These are phyloP conservation scores for Lanistes nyassanus DNA, from an alignment of 1,140 invertebrate species.

Conservation along the genomic window DNA sequence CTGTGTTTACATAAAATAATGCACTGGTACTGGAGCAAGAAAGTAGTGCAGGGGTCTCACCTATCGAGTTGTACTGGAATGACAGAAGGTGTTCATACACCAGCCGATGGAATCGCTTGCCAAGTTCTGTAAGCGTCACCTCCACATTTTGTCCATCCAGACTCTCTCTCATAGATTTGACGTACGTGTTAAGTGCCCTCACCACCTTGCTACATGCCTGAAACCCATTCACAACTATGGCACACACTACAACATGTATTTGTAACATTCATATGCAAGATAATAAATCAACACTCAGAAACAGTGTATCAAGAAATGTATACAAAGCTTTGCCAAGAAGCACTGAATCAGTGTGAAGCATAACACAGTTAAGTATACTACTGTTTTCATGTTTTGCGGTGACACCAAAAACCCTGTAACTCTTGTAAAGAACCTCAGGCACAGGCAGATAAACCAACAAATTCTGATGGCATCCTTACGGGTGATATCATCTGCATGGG, in stretches of 20 bases:
- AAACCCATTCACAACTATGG: slow-evolving; percentile 66
- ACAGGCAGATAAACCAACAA: background rate
- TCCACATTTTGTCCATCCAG: slow-evolving; percentile 95
- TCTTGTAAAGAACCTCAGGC: too few relatives aligned
- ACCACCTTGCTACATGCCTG: slow-evolving; percentile 74
- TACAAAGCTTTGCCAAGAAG: too few relatives aligned
- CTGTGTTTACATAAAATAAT: too few relatives aligned
- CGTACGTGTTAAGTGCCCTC: slow-evolving; percentile 82
- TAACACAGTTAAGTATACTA: too few relatives aligned
- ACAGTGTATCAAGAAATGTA: too few relatives aligned
- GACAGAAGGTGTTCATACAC: slow-evolving; percentile 95
- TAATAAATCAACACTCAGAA: too few relatives aligned
- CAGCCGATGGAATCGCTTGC: slow-evolving; percentile 89
- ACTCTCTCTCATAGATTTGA: slow-evolving; percentile 82
- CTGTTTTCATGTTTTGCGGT: too few relatives aligned
- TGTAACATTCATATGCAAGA: too few relatives aligned
- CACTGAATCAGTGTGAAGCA: too few relatives aligned
- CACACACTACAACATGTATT: slow-evolving; percentile 22
- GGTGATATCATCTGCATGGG: slow-evolving; percentile 60
- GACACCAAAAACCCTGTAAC: too few relatives aligned
- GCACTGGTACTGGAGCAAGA: background rate
- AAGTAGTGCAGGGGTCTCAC: slow-evolving; percentile 69
- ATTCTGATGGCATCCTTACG: slow-evolving; percentile 50
- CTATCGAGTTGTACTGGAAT: slow-evolving; percentile 95
- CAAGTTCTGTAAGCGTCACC: slow-evolving; percentile 87